These are phyloP conservation scores for Thinocorus orbignyianus DNA, from an alignment of 2,113 vertebrate species.

Conservation along the genomic window DNA sequence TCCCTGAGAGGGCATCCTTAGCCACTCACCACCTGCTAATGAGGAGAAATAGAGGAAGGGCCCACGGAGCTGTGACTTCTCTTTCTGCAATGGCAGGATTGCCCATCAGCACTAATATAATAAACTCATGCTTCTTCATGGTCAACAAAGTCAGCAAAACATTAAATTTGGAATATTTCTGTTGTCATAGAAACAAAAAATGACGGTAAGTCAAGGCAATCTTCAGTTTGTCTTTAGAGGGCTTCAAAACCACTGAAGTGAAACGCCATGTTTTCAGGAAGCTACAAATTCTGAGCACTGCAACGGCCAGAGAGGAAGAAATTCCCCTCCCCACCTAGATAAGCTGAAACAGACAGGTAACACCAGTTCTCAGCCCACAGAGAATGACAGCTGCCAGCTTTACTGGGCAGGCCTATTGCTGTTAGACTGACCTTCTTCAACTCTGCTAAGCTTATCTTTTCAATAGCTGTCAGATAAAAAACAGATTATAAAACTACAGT, in stretches of 20 bases:
- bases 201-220: not conserved
- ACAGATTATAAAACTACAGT: not conserved
- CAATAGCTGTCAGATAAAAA: not conserved
- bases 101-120: not conserved
- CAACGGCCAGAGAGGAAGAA: not conserved
- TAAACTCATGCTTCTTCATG: fast-evolving
- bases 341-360: not conserved
- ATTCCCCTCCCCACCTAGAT: not conserved
- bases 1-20: not conserved
- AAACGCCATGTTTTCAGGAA: not conserved
- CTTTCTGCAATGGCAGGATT: not conserved
- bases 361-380: not conserved
- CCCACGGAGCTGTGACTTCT: not conserved
- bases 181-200: not conserved
- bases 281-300: not conserved
- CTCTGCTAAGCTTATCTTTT: not conserved
- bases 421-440: not conserved
- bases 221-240: not conserved
- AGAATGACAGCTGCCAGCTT: not conserved
- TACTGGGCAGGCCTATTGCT: not conserved
- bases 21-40: not conserved
- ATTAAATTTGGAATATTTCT: not conserved
- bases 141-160: not conserved
- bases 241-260: not conserved
- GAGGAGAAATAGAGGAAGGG: not conserved